Evolutionary conservation across 2,113 vertebrate genomes (phyloP).

Genomic region (Empidonax alnorum): DNA sequence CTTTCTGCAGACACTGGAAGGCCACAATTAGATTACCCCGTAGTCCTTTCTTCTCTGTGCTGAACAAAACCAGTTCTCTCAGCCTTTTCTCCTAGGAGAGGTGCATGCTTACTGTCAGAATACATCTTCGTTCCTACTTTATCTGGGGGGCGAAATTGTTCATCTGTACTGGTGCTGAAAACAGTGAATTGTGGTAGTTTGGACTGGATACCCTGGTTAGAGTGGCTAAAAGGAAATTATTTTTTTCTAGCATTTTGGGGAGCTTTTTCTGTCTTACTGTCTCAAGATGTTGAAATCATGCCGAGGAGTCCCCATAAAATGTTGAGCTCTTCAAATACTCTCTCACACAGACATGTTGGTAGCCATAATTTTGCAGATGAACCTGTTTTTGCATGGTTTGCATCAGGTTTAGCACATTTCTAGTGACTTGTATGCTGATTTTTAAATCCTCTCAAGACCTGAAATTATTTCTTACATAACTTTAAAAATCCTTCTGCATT

Average conservation of each 20-base stretch:
- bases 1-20: background rate
- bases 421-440: background rate
- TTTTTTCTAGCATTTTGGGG: background rate
- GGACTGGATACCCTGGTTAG: background rate
- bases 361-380: background rate
- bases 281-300: background rate
- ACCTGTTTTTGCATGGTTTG: background rate
- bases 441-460: background rate
- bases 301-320: background rate
- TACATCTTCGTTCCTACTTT: background rate
- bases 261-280: background rate
- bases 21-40: background rate
- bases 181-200: background rate
- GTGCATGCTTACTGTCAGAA: background rate
- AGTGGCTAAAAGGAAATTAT: background rate
- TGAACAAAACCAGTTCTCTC: background rate
- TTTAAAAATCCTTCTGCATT: conserved; percentile 2
- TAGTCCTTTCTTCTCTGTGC: background rate
- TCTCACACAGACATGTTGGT: background rate
- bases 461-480: background rate
- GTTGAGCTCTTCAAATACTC: background rate
- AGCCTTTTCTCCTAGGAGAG: background rate
- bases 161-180: background rate
- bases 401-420: background rate
- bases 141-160: background rate